Evolutionary conservation across 2,113 vertebrate species (phyloP).

Genomic region (Sinocyclocheilus maitianheensis): DNA sequence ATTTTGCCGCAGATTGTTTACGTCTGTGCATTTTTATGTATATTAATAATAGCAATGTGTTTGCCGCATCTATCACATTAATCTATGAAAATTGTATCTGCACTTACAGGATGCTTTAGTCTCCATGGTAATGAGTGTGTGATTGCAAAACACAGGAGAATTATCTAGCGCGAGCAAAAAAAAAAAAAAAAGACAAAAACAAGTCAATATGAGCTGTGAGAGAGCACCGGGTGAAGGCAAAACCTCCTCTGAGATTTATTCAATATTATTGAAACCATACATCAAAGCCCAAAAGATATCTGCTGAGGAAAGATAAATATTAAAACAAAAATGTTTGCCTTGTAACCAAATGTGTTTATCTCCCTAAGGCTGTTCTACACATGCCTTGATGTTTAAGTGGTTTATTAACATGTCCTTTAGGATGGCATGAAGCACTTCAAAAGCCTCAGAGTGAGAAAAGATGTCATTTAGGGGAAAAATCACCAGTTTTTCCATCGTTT

Average conservation of each 20-base stretch:
- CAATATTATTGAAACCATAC: constrained; percentile 22
- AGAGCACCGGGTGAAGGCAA: background rate
- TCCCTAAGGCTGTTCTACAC: background rate
- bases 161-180: background rate
- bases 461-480: background rate
- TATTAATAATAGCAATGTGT: constrained; percentile 11
- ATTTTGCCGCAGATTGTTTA: background rate
- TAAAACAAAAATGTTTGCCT: background rate
- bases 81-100: constrained; percentile 26
- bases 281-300: constrained; percentile 1
- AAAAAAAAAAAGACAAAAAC: background rate
- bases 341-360: background rate
- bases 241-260: background rate
- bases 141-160: constrained; percentile 25
- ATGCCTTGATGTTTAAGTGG: constrained; percentile 1
- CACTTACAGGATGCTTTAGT: constrained; percentile 19
- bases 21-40: background rate
- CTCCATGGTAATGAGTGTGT: constrained; percentile 13
- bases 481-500: background rate
- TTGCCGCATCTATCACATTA: background rate
- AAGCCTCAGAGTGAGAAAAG: background rate
- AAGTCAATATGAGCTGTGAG: constrained; percentile 10
- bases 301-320: constrained; percentile 22
- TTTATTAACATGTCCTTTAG: constrained; percentile 7
- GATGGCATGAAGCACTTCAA: background rate